Base-by-base conservation (phyloP, 1,140 invertebrate species). In the Drosophila quadrilineata region DNA sequence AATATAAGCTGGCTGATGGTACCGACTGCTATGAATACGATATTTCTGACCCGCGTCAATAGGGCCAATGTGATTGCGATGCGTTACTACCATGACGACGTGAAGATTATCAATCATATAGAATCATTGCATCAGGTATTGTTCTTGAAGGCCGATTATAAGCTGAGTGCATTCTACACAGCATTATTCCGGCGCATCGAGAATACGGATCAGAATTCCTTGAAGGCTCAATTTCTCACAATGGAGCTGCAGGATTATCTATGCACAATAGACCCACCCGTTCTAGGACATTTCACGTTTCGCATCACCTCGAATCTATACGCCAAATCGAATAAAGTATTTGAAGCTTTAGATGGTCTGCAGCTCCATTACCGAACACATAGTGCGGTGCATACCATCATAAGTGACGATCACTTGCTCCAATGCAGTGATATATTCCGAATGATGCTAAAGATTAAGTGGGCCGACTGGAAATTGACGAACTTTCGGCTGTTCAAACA, bases 391-490 rank as follows among this genome's bases (percentile, higher is more conserved):
- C 33, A 58, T 14, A 38, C 70, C 28, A 72, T 90, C 16, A 66
- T 90, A 0, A 75, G 43, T 2, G 9, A 53, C 0, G 0, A 38
- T 0, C 59, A 73, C 9, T 60, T 89, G 36, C n/a, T 49, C 0
- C 33, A 57, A 1, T 90, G 89, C 31, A 90, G 89, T 36, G 38
- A 70, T 28, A 72, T 90, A n/a, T 89, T 85, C 53, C 70, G 75
- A 0, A 68, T 86, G 0, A 58, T 90, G 33, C 46, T 90, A 0
- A 89, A 89, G 53, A 46, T 90, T 0, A 90, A 90, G 63, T 90
- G 87, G 87, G 79, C 75, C 1, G 46, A 65, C 2, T 87, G 79
- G 68, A 89, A 87, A 29, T 50, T 90, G 45, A 75, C 87, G 29
- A 82, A 70, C 29, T 33, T 90, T 12, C 21, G n/a, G 3, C 88